Evolutionary conservation across 1,140 invertebrate species (phyloP).

Genomic region (Drosophila subpulchrella): DNA sequence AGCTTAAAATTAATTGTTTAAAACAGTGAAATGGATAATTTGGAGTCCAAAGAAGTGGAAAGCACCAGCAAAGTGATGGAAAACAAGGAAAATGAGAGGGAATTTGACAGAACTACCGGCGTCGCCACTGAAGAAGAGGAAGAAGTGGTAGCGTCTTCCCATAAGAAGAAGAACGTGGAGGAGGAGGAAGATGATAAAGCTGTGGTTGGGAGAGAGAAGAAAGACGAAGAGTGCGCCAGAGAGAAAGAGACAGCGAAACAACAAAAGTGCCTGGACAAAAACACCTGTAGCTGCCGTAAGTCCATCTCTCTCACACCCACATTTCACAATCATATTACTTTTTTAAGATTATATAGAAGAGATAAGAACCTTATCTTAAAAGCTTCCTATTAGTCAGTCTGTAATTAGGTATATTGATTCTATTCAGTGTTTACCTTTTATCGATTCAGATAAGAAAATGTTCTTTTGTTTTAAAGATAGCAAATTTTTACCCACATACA

Average conservation of each 20-base stretch:
- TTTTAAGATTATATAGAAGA: neutral
- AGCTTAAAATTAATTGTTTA: neutral
- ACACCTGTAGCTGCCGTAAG: constrained; percentile 53
- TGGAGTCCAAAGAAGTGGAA: neutral
- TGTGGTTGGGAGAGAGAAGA: neutral
- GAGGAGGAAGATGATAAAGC: neutral
- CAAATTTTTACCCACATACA: no score
- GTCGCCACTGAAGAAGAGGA: neutral
- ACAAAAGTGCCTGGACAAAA: constrained; percentile 7
- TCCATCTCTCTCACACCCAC: neutral
- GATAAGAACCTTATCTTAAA: neutral
- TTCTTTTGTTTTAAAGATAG: no score
- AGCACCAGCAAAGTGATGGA: neutral
- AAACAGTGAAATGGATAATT: neutral
- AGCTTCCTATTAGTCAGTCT: neutral
- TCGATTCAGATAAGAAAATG: no score
- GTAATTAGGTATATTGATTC: neutral
- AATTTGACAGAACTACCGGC: neutral
- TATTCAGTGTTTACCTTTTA: no score
- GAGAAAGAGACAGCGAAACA: constrained; percentile 5
- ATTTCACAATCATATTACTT: neutral
- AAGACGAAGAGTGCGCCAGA: neutral
- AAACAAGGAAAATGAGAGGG: neutral
- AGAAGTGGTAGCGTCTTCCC: neutral
- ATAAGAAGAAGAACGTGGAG: neutral